Conservation (phyloP, 2,797 vertebrate genomes). For the Varecia variegata region DNA sequence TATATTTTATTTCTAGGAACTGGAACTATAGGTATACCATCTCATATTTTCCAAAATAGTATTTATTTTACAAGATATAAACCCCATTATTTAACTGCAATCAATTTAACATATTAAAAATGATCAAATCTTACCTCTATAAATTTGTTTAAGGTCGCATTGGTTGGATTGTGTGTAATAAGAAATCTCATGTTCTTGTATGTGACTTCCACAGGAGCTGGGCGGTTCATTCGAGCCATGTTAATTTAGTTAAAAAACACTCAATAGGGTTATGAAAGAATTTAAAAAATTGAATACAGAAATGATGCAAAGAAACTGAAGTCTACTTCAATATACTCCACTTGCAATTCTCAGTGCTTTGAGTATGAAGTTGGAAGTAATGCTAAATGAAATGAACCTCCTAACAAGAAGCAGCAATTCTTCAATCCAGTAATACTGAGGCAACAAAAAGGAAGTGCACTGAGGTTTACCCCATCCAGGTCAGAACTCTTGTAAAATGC, state of each 20-base stretch:
- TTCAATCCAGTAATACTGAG: conserved; percentile 94
- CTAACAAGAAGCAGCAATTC: conserved; percentile 92
- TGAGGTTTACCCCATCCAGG: conserved; percentile 99
- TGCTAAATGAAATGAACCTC: conserved; percentile 87
- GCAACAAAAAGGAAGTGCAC: conserved; percentile 96
- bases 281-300: conserved; percentile 81
- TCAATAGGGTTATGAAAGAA: conserved; percentile 79
- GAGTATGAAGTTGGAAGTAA: conserved; percentile 83
- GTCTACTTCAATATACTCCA: conserved; percentile 88
- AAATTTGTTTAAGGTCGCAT: conserved; percentile 99
- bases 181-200: conserved; percentile 99
- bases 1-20: not conserved
- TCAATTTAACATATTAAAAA: not conserved
- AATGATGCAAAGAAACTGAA: conserved; percentile 83
- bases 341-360: conserved; percentile 89
- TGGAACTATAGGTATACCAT: not conserved
- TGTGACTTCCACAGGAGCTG: conserved; percentile 99
- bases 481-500: conserved; percentile 91
- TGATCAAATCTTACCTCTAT: conserved; percentile 92
- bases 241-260: conserved; percentile 78
- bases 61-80: not conserved
- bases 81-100: not conserved
- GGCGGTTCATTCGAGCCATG: conserved; percentile 99
- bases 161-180: conserved; percentile 99
- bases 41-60: not conserved